Base-by-base conservation (phyloP, 2,797 vertebrate genomes). In the Babyrousa celebensis region DNA sequence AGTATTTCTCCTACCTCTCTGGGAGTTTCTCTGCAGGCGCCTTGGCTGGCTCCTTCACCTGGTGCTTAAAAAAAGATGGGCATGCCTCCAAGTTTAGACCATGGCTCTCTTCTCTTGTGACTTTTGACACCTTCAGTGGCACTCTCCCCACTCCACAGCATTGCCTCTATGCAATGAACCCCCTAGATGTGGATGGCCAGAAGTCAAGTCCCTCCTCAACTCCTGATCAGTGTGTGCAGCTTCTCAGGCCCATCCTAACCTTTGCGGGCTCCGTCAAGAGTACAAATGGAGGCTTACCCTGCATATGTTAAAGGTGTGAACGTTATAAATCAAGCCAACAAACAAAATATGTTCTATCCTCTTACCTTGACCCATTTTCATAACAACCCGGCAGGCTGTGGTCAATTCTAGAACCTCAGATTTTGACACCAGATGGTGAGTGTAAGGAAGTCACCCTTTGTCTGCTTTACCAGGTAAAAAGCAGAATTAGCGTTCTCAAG, bases 291-390 rank as follows among this genome's bases (percentile, higher is more conserved):
- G 32, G 20, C 2, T 65, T 72, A 32, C 32, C 71, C 7, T 32
- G 32, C 56, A 3, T 56, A 72, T 58, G 29, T 85, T 65, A 70
- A 79, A 79, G 48, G 58, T 62, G 43, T 72, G 71, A 32, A 85
- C 29, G 32, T 72, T 90, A 90, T 79, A 54, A 56, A 17, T 95
- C 56, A 79, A 91, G 58, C 27, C 43, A 90, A 65, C 71, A 56
- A 68, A 80, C n/a, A 27, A 85, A 85, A 72, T 71, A 43, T 40
- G 7, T 74, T 87, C 58, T 74, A 32, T 56, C 77, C 67, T 72
- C 58, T 43, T 82, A 74, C 67, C 43, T 72, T 72, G 43, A 93
- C 48, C 63, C 23, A 67, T 54, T 88, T 82, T 74, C 68, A 43
- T 74, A 58, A 74, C 58, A 79, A 71, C 65, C 12, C n/a, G 11